Percentiles rank a stretch among this genome's conserved stretches.
Conservation (phyloP, 1,140 invertebrate genomes). For the Euura lappo region DNA sequence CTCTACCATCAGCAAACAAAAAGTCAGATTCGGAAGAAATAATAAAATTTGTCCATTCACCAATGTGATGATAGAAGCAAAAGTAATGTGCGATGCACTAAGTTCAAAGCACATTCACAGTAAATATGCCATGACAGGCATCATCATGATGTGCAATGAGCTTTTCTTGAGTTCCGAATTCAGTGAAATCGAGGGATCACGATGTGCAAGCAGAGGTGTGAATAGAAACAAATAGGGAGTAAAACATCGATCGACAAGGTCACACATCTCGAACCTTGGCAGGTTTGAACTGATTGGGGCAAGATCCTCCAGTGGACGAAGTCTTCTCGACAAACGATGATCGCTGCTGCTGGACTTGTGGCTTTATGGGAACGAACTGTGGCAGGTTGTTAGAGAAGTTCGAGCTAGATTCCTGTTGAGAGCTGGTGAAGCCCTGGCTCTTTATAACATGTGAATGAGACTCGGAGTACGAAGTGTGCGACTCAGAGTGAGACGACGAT, state of each 20-base stretch:
- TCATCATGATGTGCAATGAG: too few species aligned
- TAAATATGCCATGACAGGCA: too few species aligned
- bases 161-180: too few species aligned
- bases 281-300: conserved; percentile 33
- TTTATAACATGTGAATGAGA: conserved; percentile 38
- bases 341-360: conserved; percentile 45
- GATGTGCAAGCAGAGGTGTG: neutral
- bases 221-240: neutral
- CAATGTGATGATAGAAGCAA: neutral
- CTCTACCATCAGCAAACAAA: neutral
- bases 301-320: conserved; percentile 30
- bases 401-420: conserved; percentile 42
- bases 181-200: too few species aligned
- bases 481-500: conserved; percentile 34
- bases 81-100: neutral
- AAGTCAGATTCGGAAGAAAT: neutral
- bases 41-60: neutral
- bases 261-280: conserved; percentile 50
- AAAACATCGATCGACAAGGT: neutral
- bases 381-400: conserved; percentile 20
- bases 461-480: conserved; percentile 45
- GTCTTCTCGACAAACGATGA: conserved; percentile 49
- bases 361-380: conserved; percentile 14
- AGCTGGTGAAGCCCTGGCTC: conserved; percentile 46
- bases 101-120: too few species aligned